A percentile compares a stretch with the other conserved stretches of the same genome.
Conservation (phyloP, 2,888 invertebrate species). For the Beris chalybata region DNA sequence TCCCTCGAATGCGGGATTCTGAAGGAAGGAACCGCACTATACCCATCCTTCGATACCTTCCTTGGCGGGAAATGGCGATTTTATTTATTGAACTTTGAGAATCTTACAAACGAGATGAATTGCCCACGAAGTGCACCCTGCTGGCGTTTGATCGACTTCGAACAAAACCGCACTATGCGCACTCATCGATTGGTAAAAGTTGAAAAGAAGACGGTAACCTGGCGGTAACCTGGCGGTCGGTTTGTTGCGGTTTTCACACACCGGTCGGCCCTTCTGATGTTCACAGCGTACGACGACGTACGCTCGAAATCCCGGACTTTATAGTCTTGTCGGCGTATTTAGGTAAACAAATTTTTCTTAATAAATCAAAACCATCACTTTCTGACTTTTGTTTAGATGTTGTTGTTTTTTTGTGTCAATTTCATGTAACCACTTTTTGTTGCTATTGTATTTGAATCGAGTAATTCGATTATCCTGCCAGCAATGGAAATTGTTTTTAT, state of each 20-base stretch:
- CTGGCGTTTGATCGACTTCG: slow-evolving; percentile 34
- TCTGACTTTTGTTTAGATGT: neutral
- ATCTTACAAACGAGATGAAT: slow-evolving; percentile 33
- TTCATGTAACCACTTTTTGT: slow-evolving; percentile 8
- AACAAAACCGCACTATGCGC: slow-evolving; percentile 31
- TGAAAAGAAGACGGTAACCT: slow-evolving; percentile 8
- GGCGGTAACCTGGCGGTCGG: slow-evolving; percentile 25
- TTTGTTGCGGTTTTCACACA: slow-evolving; percentile 37
- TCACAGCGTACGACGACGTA: slow-evolving; percentile 12
- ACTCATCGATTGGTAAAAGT: slow-evolving; percentile 21
- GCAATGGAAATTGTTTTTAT: slow-evolving; percentile 2
- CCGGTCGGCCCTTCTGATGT: slow-evolving; percentile 34
- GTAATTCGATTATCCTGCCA: slow-evolving; percentile 24
- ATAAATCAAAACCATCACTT: slow-evolving; percentile 29
- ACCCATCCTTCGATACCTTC: slow-evolving; percentile 1
- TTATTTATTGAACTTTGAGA: slow-evolving; percentile 35
- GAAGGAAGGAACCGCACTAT: too few species aligned
- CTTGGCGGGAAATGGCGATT: neutral
- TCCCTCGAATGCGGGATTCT: too few species aligned
- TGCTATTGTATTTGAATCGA: slow-evolving; percentile 9
- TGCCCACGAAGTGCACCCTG: slow-evolving; percentile 33
- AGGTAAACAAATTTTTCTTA: slow-evolving; percentile 25
- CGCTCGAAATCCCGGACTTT: slow-evolving; percentile 7
- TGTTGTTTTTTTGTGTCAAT: slow-evolving; percentile 16
- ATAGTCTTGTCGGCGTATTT: slow-evolving; percentile 20